Evolutionary conservation across 2,113 vertebrate species (phyloP), one percentile per base, ranked within the genome.

Genomic region (Rallus limicola): DNA sequence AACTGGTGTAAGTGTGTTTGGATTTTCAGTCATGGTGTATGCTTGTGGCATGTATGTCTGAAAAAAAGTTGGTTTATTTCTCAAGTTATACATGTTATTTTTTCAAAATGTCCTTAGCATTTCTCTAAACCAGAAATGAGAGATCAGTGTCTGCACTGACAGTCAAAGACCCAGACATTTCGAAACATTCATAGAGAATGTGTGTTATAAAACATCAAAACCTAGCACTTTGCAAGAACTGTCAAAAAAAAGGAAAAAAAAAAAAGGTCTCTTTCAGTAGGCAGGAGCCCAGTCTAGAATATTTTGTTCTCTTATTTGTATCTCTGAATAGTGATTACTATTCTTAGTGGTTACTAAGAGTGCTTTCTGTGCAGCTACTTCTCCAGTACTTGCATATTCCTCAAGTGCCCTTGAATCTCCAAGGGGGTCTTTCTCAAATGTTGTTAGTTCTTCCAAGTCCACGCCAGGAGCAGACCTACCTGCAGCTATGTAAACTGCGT

Each of bases 401-500:
- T 89, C 60, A 69, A 58, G 75, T 60, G 50, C 38, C 38, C 70
- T 93, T 80, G 36, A 92, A 52, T 82, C 42, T 92, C 55, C 62
- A 33, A 15, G 46, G 68, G 67, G 92, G n/a, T 50, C 36, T 74
- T 90, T 92, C 82, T 88, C 58, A 91, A 91, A 88, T 72, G 53
- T 17, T 86, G 10, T 75, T 90, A 78, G 56, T 50, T 79, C 80
- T 84, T 70, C 23, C 40, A 53, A 67, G 44, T n/a, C 52, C 50
- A 50, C 33, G 25, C 40, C 46, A 58, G 25, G n/a, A 71, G 82
- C 59, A 77, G 67, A 82, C 59, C 38, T 91, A 36, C 36, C 63
- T 95, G 58, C 36, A 82, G 70, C 46, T 72, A 55, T 0, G 0
- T 42, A 87, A 77, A n/a, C 9, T 40, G 25, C 0, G 0, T 17